Evolutionary conservation across 2,888 invertebrate genomes (phyloP).

Genomic region (Willowsia nigromaculata): DNA sequence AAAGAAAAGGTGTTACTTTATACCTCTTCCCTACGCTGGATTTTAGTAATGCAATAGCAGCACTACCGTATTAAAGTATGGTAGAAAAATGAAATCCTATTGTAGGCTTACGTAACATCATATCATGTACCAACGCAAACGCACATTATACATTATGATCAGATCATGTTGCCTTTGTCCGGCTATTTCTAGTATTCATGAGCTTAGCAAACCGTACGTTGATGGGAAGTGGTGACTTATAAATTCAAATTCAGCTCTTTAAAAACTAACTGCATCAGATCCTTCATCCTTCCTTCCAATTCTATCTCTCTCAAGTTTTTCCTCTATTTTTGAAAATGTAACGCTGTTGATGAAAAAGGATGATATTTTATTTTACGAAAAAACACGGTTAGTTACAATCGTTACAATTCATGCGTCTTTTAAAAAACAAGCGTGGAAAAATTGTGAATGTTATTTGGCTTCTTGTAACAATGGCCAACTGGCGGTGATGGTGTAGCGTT

Average conservation of each 20-base stretch:
- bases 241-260: background rate
- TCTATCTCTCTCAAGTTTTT: too few relatives aligned
- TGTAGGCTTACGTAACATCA: too few relatives aligned
- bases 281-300: background rate
- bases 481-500: background rate
- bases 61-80: background rate
- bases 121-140: too few relatives aligned
- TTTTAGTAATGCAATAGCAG: background rate
- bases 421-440: background rate
- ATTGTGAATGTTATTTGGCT: conserved; percentile 40
- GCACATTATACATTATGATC: too few relatives aligned
- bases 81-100: too few relatives aligned
- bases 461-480: conserved; percentile 56
- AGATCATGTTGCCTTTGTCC: too few relatives aligned
- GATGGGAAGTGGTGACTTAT: too few relatives aligned
- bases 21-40: background rate
- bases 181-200: too few relatives aligned
- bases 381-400: background rate
- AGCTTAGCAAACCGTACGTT: too few relatives aligned
- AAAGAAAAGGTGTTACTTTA: conserved; percentile 45
- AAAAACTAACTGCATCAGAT: background rate
- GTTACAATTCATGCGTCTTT: too few relatives aligned
- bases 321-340: background rate
- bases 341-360: background rate
- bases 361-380: background rate